A percentile compares a stretch with the other conserved stretches of the same genome.
These are phyloP conservation scores for Chouioia cunea DNA, from an alignment of 2,888 invertebrate genomes.

Conservation along the genomic window DNA sequence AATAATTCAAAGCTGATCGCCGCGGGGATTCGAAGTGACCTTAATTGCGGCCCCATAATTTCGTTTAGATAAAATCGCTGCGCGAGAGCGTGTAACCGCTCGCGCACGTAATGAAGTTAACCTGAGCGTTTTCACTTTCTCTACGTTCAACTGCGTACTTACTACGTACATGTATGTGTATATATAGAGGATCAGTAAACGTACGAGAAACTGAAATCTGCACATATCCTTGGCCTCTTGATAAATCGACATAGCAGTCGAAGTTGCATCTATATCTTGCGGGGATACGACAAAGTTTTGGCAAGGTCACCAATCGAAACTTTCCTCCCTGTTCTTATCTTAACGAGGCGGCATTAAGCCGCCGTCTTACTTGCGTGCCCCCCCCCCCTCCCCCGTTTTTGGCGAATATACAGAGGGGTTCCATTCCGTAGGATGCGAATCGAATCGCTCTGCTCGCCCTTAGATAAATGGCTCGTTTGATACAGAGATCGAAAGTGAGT, in stretches of 20 bases:
- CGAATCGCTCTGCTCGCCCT: conserved; percentile 29
- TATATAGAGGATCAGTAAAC: no score
- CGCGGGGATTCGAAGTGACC: no score
- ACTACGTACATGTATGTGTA: no score
- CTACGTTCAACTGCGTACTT: no score
- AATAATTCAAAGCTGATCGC: no score
- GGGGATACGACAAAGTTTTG: conserved; percentile 18
- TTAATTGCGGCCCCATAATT: no score
- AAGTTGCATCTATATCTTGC: no score
- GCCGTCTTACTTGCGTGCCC: neutral
- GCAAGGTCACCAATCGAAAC: conserved; percentile 28
- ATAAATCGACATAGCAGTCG: conserved; percentile 24
- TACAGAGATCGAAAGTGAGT: conserved; percentile 11
- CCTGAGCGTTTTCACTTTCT: no score
- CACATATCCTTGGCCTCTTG: neutral
- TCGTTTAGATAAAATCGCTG: no score
- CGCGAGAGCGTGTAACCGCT: no score
- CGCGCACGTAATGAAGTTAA: no score
- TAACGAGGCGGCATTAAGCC: conserved; percentile 39
- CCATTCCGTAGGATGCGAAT: conserved; percentile 26
- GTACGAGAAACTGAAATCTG: no score
- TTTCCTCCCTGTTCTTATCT: conserved; percentile 30
- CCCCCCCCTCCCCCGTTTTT: neutral
- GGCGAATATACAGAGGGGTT: neutral
- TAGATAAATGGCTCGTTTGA: conserved; percentile 25